Conservation (phyloP, 2,113 vertebrate species). For the Muntiacus muntjak region DNA sequence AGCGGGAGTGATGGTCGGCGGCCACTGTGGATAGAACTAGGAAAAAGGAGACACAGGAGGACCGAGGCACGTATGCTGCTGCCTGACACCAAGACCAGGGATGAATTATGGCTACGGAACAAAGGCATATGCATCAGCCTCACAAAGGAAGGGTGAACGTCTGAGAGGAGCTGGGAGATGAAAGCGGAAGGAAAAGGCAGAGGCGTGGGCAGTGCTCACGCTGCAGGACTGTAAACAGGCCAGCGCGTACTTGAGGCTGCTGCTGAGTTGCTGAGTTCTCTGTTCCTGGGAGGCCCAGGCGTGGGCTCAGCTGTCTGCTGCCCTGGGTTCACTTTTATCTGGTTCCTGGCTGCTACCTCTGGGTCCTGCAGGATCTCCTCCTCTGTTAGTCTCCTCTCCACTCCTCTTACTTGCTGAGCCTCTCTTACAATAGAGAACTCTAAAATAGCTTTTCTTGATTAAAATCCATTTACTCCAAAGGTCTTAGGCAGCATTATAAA, state of each 20-base stretch:
- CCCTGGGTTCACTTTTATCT: neutral
- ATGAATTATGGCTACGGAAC: neutral
- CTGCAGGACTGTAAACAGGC: neutral
- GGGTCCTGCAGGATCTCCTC: neutral
- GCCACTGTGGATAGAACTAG: neutral
- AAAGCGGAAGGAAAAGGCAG: neutral
- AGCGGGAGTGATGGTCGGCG: fast-evolving
- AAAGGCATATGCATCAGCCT: neutral
- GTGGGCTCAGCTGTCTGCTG: neutral
- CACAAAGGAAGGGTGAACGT: neutral
- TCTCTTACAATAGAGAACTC: neutral
- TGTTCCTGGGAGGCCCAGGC: fast-evolving
- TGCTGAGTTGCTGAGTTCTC: neutral
- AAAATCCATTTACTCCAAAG: neutral
- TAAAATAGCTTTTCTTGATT: neutral
- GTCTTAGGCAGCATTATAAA: neutral
- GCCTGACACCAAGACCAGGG: neutral
- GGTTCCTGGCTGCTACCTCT: too few species aligned
- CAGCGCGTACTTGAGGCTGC: fast-evolving
- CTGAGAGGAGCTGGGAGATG: neutral
- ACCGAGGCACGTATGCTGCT: neutral
- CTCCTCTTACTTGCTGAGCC: neutral
- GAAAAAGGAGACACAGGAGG: neutral
- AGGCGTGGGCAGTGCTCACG: fast-evolving
- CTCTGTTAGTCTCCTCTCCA: neutral